phyloP scores from a whole-genome alignment of 1,140 invertebrate species.

The Drosophila oshimai region DNA sequence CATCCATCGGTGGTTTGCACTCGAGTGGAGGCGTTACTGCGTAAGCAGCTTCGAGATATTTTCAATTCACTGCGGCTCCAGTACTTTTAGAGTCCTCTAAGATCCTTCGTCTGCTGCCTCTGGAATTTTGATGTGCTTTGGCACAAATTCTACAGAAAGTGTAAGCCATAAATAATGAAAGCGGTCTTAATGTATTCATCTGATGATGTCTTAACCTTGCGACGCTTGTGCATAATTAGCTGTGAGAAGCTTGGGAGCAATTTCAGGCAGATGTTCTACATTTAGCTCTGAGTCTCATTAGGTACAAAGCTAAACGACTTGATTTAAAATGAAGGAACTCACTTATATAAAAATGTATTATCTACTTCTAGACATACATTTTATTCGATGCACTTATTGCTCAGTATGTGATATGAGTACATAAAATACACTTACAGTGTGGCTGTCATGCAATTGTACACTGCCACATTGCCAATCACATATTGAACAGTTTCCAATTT shows the following conservation, averaged over 20 bases:
- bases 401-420: not conserved
- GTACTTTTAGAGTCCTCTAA: slow-evolving; percentile 9
- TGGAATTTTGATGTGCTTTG: slow-evolving; percentile 18
- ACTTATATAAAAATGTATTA: not conserved
- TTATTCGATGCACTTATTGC: too few relatives aligned
- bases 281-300: not conserved
- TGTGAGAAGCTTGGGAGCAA: not conserved
- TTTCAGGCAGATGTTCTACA: not conserved
- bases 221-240: slow-evolving; percentile 21
- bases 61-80: slow-evolving; percentile 28
- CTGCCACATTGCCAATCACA: slow-evolving; percentile 38
- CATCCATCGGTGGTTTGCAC: slow-evolving; percentile 35
- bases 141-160: slow-evolving; percentile 16
- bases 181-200: slow-evolving; percentile 35
- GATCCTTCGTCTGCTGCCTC: not conserved
- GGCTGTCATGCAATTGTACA: not conserved
- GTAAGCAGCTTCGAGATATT: slow-evolving; percentile 62
- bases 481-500: slow-evolving; percentile 38
- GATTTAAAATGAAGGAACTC: too few relatives aligned
- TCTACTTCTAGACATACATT: not conserved
- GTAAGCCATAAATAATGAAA: slow-evolving; percentile 39
- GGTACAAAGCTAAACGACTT: not conserved
- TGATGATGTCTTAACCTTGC: slow-evolving; percentile 19
- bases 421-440: not conserved
- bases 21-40: slow-evolving; percentile 52